Evolutionary conservation across 2,113 vertebrate species (phyloP).

Genomic region (Proterorhinus semilunaris): DNA sequence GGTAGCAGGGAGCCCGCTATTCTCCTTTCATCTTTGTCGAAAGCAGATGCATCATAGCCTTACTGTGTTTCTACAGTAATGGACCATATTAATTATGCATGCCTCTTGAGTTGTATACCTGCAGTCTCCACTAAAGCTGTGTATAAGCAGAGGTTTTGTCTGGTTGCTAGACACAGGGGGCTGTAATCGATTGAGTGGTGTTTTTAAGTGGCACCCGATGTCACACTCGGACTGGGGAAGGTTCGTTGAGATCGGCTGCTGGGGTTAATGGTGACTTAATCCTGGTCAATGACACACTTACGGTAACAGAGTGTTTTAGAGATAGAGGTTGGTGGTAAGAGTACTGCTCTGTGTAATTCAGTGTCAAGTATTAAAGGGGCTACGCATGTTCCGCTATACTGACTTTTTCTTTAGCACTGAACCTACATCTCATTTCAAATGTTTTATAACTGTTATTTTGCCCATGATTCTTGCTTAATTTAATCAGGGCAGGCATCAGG

Average conservation of each 20-base stretch:
- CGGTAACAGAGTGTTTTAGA: background rate
- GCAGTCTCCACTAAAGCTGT: slow-evolving; percentile 10
- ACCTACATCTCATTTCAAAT: no score
- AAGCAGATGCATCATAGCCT: slow-evolving; percentile 13
- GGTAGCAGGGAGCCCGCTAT: background rate
- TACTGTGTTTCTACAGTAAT: slow-evolving; percentile 15
- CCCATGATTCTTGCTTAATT: no score
- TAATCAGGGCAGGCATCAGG: no score
- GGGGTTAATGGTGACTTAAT: background rate
- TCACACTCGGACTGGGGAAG: background rate
- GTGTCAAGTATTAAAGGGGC: no score
- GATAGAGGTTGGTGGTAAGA: background rate
- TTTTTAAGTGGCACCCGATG: slow-evolving; percentile 18
- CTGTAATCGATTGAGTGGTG: slow-evolving; percentile 9
- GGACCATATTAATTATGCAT: slow-evolving; percentile 40
- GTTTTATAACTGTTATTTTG: no score
- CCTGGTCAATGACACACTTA: background rate
- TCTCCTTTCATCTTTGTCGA: slow-evolving; percentile 5
- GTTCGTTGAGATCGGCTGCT: background rate
- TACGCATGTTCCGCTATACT: no score
- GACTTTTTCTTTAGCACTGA: no score
- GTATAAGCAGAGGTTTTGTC: background rate
- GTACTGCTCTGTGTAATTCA: no score
- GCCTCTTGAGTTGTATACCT: slow-evolving; percentile 15
- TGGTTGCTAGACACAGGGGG: slow-evolving; percentile 5